These are phyloP conservation scores for Falcaria lacertinaria DNA, from an alignment of 2,888 invertebrate genomes.

Conservation along the genomic window DNA sequence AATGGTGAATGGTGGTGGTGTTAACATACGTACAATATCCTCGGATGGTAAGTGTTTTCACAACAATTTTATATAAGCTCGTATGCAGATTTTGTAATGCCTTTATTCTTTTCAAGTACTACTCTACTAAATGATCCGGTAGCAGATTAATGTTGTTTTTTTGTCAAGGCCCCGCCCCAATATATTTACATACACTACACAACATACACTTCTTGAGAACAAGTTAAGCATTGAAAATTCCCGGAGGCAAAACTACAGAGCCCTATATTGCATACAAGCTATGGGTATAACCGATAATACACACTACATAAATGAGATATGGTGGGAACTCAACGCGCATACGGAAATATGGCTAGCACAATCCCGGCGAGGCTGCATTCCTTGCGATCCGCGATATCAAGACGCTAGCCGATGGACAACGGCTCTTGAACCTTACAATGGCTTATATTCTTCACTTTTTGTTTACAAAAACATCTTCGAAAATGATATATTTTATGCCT, in stretches of 20 bases:
- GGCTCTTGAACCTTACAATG: conserved; percentile 53
- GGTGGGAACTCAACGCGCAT: conserved; percentile 14
- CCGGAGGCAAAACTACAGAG: neutral
- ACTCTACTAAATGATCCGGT: no score
- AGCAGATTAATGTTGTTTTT: no score
- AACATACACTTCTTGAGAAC: neutral
- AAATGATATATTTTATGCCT: no score
- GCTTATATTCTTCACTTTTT: conserved; percentile 18
- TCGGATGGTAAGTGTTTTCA: no score
- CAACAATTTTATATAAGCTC: no score
- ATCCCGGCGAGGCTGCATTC: conserved; percentile 61
- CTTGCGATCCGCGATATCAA: conserved; percentile 38
- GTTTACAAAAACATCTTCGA: neutral
- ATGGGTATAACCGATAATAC: neutral
- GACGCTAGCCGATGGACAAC: conserved; percentile 45
- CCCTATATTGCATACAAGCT: neutral
- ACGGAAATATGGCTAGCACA: conserved; percentile 43
- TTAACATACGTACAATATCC: no score
- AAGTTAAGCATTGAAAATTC: neutral
- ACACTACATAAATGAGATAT: neutral
- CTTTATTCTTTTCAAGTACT: no score
- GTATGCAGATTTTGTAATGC: no score
- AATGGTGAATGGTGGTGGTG: no score
- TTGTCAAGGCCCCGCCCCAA: no score
- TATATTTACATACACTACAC: no score